Base-by-base conservation (phyloP, 2,113 vertebrate species). In the zebrafish (Danio rerio) region DNA sequence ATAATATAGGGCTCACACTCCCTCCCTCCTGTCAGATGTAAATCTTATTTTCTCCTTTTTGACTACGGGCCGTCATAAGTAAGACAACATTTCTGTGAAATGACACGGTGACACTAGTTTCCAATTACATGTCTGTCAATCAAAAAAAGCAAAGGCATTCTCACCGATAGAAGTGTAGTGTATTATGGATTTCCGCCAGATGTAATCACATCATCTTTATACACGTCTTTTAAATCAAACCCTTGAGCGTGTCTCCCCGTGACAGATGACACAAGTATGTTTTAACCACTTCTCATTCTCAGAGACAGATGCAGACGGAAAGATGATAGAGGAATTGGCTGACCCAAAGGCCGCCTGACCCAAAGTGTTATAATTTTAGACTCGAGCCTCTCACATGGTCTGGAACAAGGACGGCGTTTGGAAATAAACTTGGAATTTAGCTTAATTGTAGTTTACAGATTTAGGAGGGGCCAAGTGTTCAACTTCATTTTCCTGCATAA, bases 381-480 rank as follows among this genome's bases (percentile, higher is more conserved):
- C 89, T 87, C 45, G 68, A 91, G 87, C 87, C 89, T 93, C 90
- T 94, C 92, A 92, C 92, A 92, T 94, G 92, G 92, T 93, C 92
- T 93, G 93, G 92, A 94, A 91, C 89, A 86, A 91, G 84, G 89
- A 93, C 81, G 88, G 89, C 89, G 90, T 93, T 94, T 92, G 90
- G 91, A 94, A 93, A 94, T 94, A 93, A 93, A 94, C 89, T 90
- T 94, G 92, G 92, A 95, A 94, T 94, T 93, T 90, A 91, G 88
- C 91, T 94, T 94, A 93, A 94, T 93, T 94, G 92, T 88, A 93
- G 92, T 94, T 95, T 94, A 93, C 92, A 92, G 91, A 93, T 93
- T 91, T 94, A 93, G 92, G 93, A 93, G 94, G 93, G 93, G 94
- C 93, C 88, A 90, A 66, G 88, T 92, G 92, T 91, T 93, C 91